Evolutionary conservation across 2,113 vertebrate genomes (phyloP), one percentile per base, ranked within the genome.

Genomic region (Willisornis vidua): DNA sequence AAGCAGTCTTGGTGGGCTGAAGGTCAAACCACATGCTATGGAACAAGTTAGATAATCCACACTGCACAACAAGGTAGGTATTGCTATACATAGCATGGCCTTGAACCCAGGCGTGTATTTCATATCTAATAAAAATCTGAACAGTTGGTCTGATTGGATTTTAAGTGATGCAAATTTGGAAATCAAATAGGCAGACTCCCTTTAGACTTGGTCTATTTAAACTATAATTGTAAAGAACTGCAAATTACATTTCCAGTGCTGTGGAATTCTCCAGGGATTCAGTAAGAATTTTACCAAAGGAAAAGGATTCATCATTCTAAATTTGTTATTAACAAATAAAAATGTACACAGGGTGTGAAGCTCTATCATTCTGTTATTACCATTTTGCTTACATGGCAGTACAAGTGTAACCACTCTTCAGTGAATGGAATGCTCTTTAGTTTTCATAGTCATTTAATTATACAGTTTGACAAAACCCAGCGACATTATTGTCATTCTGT

Each of bases 81-180:
- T 86, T 85, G 77, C 79, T 86, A 89, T 82, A 97, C 74, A 90
- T 65, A 65, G 87, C 4, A 22, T 14, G 43, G 96, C 84, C 94
- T 97, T 95, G 94, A 97, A 97, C 85, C 91, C 95, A 92, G 92
- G 73, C 18, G 24, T 95, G 97, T 96, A 97, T 94, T 96, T 94
- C 82, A 80, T 96, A 97, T 83, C 96, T 97, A 97, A 98, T 97
- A 97, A 97, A 97, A 98, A 98, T 97, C 95, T 61, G 70, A 98
- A 98, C 97, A 98, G 97, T 98, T 98, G 97, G 97, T 92, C 97
- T 98, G 98, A 98, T 98, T 98, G 97, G 97, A 98, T 98, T 98
- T 98, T 98, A 98, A 98, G 96, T 97, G 97, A 98, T 97, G 97
- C 95, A 98, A 98, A 98, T 98, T 97, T 98, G 93, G 97, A 98